A percentile compares a stretch with the other conserved stretches of the same genome.
phyloP scores from a whole-genome alignment of 2,888 invertebrate genomes.

The Tipula confusa region DNA sequence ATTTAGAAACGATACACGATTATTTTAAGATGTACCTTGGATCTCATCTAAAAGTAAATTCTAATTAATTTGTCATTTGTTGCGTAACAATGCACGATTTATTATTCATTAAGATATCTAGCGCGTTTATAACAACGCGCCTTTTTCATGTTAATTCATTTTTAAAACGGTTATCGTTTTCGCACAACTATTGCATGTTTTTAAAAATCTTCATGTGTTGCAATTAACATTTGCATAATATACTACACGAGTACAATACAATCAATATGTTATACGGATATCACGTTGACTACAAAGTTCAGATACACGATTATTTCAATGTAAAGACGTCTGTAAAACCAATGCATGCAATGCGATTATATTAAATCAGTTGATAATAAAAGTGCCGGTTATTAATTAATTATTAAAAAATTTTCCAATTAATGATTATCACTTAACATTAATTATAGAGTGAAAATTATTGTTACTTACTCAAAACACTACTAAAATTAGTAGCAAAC shows the following conservation, averaged over 20 bases:
- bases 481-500: too few relatives aligned
- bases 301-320: background rate
- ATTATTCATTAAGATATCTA: background rate
- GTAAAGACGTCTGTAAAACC: background rate
- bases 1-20: background rate
- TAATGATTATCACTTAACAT: too few relatives aligned
- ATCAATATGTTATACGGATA: background rate
- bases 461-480: too few relatives aligned
- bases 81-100: background rate
- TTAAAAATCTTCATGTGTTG: background rate
- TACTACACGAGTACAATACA: too few relatives aligned
- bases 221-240: background rate
- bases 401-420: too few relatives aligned
- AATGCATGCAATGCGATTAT: background rate
- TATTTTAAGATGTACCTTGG: slow-evolving; percentile 9
- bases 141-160: too few relatives aligned
- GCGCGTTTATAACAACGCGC: background rate
- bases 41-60: background rate
- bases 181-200: background rate
- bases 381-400: too few relatives aligned
- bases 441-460: too few relatives aligned
- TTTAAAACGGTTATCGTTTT: too few relatives aligned
- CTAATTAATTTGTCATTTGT: background rate
- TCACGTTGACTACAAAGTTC: background rate
- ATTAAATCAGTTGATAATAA: too few relatives aligned